Evolutionary conservation across 2,113 vertebrate species (phyloP), one percentile per base, ranked within the genome.

Genomic region (Ramphastos sulfuratus): DNA sequence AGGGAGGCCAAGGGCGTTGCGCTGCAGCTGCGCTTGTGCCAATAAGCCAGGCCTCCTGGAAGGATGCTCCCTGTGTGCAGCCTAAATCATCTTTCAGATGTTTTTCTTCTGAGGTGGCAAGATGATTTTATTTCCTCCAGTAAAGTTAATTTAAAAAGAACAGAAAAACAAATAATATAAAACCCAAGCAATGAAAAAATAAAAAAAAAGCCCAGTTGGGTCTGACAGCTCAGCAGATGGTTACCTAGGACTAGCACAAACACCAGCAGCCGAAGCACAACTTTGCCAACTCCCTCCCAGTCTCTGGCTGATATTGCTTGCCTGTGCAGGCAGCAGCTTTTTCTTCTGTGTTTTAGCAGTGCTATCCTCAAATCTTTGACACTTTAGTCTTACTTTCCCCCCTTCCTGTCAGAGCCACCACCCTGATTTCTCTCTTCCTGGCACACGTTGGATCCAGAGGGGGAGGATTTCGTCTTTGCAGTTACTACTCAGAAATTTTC

Each of bases 161-260:
- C 42, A 81, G 52, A 67, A 83, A 92, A 91, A 60, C 64, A 91
- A 95, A 83, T 67, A 74, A 48, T n/a, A 77, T 16, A 67, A 90
- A 94, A 63, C 10, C 25, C 21, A 59, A 90, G 89, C 28, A 52
- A 72, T 8, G 14, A 19, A 54, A 30, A 58, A 50, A 79, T 9
- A 71, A 35, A 58, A 50, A 69, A 10, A 55, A n/a, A 78, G 16
- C 64, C 42, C 42, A 71, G 69, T 56, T 3, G 2, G 60, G 60
- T 74, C 87, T 87, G 85, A 83, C 78, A 93, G 61, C 72, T 77
- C 52, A 78, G 65, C 92, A 96, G 93, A 93, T 93, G 91, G 82
- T 89, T 89, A 87, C 64, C 75, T 82, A 76, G 74, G 60, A 66
- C 71, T 89, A 82, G 42, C 60, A 77, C n/a, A 95, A 92, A 77